A percentile compares a stretch with the other conserved stretches of the same genome.
Conservation (phyloP, 1,140 invertebrate genomes). For the Macrotrachela quadricornifera region DNA sequence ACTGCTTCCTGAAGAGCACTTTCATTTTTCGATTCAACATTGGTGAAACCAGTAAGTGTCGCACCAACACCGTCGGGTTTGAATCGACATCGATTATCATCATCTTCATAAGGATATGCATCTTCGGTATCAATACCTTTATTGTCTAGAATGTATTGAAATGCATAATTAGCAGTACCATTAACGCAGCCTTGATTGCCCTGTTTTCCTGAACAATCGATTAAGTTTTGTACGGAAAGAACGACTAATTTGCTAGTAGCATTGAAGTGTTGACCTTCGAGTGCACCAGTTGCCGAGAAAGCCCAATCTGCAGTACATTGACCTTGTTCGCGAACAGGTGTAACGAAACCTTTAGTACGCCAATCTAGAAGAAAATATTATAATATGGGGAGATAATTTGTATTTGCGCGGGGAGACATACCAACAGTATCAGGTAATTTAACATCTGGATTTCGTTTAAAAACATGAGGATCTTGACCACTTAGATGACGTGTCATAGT, state of each 20-base stretch:
- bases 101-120: slow-evolving; percentile 7
- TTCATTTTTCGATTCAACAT: slow-evolving; percentile 15
- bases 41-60: slow-evolving; percentile 13
- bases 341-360: slow-evolving; percentile 8
- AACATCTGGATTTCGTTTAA: too few relatives aligned
- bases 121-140: slow-evolving; percentile 2
- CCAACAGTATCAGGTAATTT: too few relatives aligned
- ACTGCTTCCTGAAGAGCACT: slow-evolving; percentile 32
- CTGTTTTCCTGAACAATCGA: slow-evolving; percentile 3
- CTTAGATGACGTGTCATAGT: too few relatives aligned
- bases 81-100: slow-evolving; percentile 35
- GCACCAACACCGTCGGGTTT: slow-evolving; percentile 12
- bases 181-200: slow-evolving; percentile 8
- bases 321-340: slow-evolving; percentile 8
- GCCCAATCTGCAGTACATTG: slow-evolving; percentile 9
- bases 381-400: too few relatives aligned
- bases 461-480: too few relatives aligned
- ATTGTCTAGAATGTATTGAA: slow-evolving; percentile 38
- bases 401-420: too few relatives aligned
- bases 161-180: slow-evolving; percentile 15
- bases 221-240: slow-evolving; percentile 7
- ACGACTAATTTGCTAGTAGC: background rate
- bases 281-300: slow-evolving; percentile 5
- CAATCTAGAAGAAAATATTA: background rate
- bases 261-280: slow-evolving; percentile 5